Percentiles rank a stretch among this genome's conserved stretches.
phyloP scores from a whole-genome alignment of 2,113 vertebrate genomes.

The Hepsetus odoe region DNA sequence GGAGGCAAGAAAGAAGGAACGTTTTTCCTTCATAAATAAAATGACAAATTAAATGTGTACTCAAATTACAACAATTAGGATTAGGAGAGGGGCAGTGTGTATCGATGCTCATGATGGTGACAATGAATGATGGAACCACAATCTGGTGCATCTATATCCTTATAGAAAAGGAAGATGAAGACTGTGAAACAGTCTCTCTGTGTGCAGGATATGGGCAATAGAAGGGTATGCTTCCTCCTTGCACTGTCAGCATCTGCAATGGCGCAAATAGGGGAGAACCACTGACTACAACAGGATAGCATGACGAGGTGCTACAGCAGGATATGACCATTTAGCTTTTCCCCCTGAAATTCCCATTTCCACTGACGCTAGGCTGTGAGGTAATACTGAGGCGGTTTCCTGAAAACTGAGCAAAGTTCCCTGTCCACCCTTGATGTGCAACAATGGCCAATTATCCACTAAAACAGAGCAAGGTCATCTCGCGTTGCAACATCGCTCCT shows the following conservation, averaged over 20 bases:
- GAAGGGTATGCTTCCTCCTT: constrained; percentile 31
- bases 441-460: neutral
- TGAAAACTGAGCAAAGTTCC: neutral
- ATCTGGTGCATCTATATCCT: neutral
- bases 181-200: neutral
- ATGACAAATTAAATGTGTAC: too few relatives aligned
- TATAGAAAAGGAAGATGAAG: neutral
- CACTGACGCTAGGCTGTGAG: constrained; percentile 8
- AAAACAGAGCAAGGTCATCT: neutral
- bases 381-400: constrained; percentile 1
- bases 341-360: neutral
- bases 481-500: neutral
- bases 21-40: too few relatives aligned
- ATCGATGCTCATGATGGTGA: neutral
- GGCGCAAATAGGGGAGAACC: neutral
- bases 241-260: constrained; percentile 41
- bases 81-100: too few relatives aligned
- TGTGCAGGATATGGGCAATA: constrained; percentile 39
- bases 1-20: too few relatives aligned
- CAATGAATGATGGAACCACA: neutral
- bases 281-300: constrained; percentile 6
- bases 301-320: neutral
- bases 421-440: neutral
- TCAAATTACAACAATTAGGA: too few relatives aligned
- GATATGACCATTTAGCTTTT: constrained; percentile 7